phyloP scores from a whole-genome alignment of 53 echinoderm and acorn worm species.

The Paelopatides confundens region DNA sequence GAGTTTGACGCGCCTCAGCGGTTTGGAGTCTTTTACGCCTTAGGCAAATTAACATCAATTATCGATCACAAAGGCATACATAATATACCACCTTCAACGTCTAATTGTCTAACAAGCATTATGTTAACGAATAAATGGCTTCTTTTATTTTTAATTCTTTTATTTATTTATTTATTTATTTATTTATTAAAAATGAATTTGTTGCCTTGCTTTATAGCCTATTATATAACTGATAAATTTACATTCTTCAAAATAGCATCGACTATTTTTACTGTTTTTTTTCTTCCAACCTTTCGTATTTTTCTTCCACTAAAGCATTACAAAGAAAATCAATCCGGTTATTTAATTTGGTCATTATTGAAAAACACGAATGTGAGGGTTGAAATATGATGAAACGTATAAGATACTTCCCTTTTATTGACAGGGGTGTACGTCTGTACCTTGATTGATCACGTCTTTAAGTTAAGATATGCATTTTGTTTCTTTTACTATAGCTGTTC shows the following conservation, averaged over 20 bases:
- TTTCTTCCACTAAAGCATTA: background rate
- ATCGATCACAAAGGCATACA: constrained; percentile 10
- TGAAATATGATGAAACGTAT: no score
- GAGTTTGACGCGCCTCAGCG: constrained; percentile 30
- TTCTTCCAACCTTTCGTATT: background rate
- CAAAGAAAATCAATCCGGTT: no score
- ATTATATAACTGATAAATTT: no score
- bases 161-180: no score
- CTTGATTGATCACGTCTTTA: background rate
- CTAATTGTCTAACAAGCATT: constrained; percentile 30
- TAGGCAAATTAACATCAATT: constrained; percentile 16
- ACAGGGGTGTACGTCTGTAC: background rate
- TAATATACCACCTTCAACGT: constrained; percentile 17
- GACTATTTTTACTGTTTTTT: background rate
- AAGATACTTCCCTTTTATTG: background rate
- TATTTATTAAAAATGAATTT: background rate
- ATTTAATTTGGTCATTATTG: no score
- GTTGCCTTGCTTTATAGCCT: constrained; percentile 9
- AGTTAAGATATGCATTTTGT: background rate
- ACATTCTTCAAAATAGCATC: background rate
- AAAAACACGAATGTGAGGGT: no score
- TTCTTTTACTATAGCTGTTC: background rate
- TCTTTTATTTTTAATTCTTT: background rate
- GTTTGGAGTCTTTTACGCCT: background rate
- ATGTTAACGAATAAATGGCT: constrained; percentile 16